Percentiles rank a stretch among this genome's conserved stretches.
These are phyloP conservation scores for Poecilia velifera DNA, from an alignment of 2,797 vertebrate species.

Conservation along the genomic window DNA sequence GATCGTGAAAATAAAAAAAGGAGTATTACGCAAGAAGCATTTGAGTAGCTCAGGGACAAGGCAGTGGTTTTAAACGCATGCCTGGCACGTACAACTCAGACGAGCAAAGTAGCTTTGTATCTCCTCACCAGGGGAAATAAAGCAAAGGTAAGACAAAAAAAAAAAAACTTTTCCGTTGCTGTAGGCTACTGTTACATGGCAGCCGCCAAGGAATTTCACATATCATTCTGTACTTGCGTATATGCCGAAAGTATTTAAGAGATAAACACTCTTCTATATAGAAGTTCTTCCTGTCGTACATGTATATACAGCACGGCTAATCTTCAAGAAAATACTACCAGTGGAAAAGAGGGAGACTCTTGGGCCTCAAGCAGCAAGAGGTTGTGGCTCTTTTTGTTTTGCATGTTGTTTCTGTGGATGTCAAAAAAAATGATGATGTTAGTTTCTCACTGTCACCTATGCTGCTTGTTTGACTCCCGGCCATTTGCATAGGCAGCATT, in stretches of 20 bases:
- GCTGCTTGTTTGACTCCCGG: slow-evolving; percentile 69
- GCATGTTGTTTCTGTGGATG: slow-evolving; percentile 56
- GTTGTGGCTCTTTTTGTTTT: slow-evolving; percentile 69
- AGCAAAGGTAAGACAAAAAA: slow-evolving; percentile 80
- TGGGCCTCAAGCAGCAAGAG: slow-evolving; percentile 56
- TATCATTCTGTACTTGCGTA: slow-evolving; percentile 75
- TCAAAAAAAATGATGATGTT: slow-evolving; percentile 72
- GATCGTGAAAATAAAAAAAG: slow-evolving; percentile 47
- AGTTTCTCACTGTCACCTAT: slow-evolving; percentile 75
- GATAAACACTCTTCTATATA: slow-evolving; percentile 41
- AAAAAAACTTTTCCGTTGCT: slow-evolving; percentile 76
- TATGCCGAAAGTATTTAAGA: slow-evolving; percentile 67
- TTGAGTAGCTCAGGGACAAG: slow-evolving; percentile 55
- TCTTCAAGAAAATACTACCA: slow-evolving; percentile 57
- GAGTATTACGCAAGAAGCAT: slow-evolving; percentile 53
- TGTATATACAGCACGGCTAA: slow-evolving; percentile 42
- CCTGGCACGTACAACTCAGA: slow-evolving; percentile 78
- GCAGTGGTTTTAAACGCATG: slow-evolving; percentile 70
- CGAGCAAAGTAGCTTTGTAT: slow-evolving; percentile 78
- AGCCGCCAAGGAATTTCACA: slow-evolving; percentile 80
- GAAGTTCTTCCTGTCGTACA: slow-evolving; percentile 31
- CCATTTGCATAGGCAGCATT: slow-evolving; percentile 80
- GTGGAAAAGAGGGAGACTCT: slow-evolving; percentile 37
- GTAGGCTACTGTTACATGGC: slow-evolving; percentile 79
- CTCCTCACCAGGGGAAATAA: slow-evolving; percentile 82